Conservation (phyloP, 2,113 vertebrate genomes). For the Elephantulus edwardii region DNA sequence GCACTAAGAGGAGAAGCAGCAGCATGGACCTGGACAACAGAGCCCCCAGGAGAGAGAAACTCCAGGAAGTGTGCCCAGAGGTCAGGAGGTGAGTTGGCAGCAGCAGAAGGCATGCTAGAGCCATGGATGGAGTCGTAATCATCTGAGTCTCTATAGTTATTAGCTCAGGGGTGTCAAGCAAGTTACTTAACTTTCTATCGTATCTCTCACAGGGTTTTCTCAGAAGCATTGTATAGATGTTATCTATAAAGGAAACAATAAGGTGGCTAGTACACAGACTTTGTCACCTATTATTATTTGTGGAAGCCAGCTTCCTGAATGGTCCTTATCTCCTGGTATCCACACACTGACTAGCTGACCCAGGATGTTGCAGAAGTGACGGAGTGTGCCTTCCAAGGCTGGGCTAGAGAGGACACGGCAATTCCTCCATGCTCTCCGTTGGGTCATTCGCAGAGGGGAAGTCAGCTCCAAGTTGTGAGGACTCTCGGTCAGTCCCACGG, state of each 20-base stretch:
- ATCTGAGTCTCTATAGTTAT: neutral
- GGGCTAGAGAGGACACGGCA: neutral
- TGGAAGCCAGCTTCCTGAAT: neutral
- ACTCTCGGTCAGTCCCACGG: neutral
- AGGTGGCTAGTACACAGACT: neutral
- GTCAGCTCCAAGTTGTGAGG: neutral
- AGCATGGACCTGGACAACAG: neutral
- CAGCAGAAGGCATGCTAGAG: neutral
- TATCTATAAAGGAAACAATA: fast-evolving
- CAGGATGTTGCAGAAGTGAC: fast-evolving
- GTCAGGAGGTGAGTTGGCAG: neutral
- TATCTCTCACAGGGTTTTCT: neutral
- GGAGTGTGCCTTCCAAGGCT: neutral
- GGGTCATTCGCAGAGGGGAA: neutral
- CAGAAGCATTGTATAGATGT: neutral
- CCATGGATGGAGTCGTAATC: neutral
- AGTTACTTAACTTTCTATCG: neutral
- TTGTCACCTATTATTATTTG: neutral
- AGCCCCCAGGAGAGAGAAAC: neutral
- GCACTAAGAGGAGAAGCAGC: neutral
- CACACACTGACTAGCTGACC: neutral
- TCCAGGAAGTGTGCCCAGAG: neutral
- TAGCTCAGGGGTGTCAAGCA: neutral
- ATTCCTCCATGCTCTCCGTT: neutral
- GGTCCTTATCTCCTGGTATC: neutral